These are phyloP conservation scores for Meandrusa payeni DNA, from an alignment of 2,888 invertebrate genomes.

Conservation along the genomic window DNA sequence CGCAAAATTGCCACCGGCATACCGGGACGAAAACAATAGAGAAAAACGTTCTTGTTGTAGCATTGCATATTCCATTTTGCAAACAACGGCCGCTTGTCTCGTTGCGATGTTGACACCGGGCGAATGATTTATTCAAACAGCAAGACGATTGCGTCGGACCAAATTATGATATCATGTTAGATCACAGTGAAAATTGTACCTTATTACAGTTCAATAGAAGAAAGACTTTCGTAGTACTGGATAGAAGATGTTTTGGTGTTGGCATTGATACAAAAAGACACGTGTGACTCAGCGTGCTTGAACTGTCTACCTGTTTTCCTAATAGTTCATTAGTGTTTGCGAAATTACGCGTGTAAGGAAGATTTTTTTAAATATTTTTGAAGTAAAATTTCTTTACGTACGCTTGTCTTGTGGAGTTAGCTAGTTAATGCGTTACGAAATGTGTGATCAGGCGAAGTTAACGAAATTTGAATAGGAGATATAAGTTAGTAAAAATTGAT, in stretches of 20 bases:
- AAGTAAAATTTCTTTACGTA: too few relatives aligned
- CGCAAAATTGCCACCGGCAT: slow-evolving; percentile 17
- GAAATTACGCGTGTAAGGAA: background rate
- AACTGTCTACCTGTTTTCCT: slow-evolving; percentile 35
- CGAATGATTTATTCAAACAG: slow-evolving; percentile 62
- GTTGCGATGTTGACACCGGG: slow-evolving; percentile 48
- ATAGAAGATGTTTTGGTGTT: slow-evolving; percentile 29
- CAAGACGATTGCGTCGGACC: slow-evolving; percentile 55
- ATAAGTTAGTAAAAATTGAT: too few relatives aligned
- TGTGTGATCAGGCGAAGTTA: too few relatives aligned
- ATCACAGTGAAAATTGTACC: slow-evolving; percentile 37
- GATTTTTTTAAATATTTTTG: too few relatives aligned
- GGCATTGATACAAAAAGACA: slow-evolving; percentile 54
- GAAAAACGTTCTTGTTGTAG: slow-evolving; percentile 31
- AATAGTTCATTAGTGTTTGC: slow-evolving; percentile 25
- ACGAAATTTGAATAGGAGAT: too few relatives aligned
- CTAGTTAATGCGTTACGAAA: too few relatives aligned
- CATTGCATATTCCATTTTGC: slow-evolving; percentile 53
- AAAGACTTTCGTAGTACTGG: slow-evolving; percentile 23
- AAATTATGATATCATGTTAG: slow-evolving; percentile 37
- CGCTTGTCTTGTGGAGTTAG: too few relatives aligned
- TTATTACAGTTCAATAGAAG: slow-evolving; percentile 34
- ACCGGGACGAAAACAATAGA: slow-evolving; percentile 33
- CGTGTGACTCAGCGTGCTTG: slow-evolving; percentile 56
- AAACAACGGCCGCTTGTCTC: slow-evolving; percentile 42